Evolutionary conservation across 2,113 vertebrate genomes (phyloP).

Genomic region (Lagenorhynchus albirostris): DNA sequence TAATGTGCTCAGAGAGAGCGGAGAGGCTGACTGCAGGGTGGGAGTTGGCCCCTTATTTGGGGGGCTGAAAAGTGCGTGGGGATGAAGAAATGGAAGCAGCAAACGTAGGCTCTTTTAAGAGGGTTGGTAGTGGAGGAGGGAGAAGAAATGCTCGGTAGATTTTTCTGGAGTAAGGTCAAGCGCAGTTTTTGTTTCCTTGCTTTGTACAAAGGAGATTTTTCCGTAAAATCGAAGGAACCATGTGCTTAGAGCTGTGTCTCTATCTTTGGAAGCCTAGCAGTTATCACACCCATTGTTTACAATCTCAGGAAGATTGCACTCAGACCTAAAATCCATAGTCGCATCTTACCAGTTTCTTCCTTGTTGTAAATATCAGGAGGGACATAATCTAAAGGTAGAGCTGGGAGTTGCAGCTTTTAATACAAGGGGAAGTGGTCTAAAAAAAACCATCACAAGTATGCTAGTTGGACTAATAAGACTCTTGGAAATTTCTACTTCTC

Average conservation of each 20-base stretch:
- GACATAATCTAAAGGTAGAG: no score
- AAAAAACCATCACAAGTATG: background rate
- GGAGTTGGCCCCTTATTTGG: background rate
- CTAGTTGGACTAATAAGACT: background rate
- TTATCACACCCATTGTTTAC: background rate
- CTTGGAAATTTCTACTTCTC: background rate
- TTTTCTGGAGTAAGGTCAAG: background rate
- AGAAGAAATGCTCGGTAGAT: background rate
- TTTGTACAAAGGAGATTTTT: background rate
- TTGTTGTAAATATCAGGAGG: background rate
- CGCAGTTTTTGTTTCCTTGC: background rate
- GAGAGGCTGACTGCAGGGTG: accelerated
- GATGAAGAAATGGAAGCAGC: background rate
- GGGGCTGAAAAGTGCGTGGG: accelerated
- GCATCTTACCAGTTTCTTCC: background rate
- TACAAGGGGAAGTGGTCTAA: background rate
- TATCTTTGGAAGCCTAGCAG: background rate
- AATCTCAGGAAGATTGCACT: background rate
- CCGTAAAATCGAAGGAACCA: background rate
- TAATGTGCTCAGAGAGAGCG: background rate
- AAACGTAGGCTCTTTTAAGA: background rate
- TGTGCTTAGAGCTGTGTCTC: background rate
- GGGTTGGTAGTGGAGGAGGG: background rate
- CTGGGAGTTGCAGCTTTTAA: background rate
- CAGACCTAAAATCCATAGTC: background rate